Base-by-base conservation (phyloP, 2,888 invertebrate genomes). In the Rhingia rostrata region DNA sequence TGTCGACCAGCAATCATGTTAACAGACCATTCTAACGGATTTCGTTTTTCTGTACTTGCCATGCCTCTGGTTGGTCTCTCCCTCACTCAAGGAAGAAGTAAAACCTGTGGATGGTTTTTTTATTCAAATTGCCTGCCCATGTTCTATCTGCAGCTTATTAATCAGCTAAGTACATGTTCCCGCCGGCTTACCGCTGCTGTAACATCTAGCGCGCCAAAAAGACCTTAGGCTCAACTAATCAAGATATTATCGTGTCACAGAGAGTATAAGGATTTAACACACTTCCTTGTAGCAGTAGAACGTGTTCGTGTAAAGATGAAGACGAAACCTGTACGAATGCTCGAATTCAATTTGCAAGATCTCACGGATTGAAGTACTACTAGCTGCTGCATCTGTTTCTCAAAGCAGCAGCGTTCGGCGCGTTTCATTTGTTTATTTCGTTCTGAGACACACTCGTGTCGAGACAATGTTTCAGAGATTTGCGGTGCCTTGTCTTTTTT, bases 81-180 rank as follows among this genome's bases (percentile, higher is more conserved):
- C 35, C 14, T 6, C 22, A 14, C 5, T n/a, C 58, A 4, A 43
- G 58, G 14, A 12, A 33, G 5, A 41, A 12, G 37, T 14, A 56
- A 37, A 39, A 39, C 22, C 56, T 32, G n/a, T 41, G 22, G 6
- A 22, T 6, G 5, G 4, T 10, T 43, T 12, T 43, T 12, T 64
- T 45, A 53, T 67, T 67, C 37, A 84, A 84, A 84, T 84, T 66
- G 60, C 80, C 84, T 84, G 84, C 80, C 80, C 75, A 70, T 84
- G 79, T 80, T 70, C 79, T 80, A 84, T 84, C 84, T 84, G 60
- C 80, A 75, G 70, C 84, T 80, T 84, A 84, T 84, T 84, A 84
- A 84, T 84, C 84, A 84, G 80, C 84, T 80, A 84, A 84, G 80
- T 84, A 84, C 80, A 75, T 69, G 80, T 84, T 74, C 69, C 22